A percentile compares a stretch with the other conserved stretches of the same genome.
Conservation (phyloP, 1,140 invertebrate species). For the Zaprionus taronus region DNA sequence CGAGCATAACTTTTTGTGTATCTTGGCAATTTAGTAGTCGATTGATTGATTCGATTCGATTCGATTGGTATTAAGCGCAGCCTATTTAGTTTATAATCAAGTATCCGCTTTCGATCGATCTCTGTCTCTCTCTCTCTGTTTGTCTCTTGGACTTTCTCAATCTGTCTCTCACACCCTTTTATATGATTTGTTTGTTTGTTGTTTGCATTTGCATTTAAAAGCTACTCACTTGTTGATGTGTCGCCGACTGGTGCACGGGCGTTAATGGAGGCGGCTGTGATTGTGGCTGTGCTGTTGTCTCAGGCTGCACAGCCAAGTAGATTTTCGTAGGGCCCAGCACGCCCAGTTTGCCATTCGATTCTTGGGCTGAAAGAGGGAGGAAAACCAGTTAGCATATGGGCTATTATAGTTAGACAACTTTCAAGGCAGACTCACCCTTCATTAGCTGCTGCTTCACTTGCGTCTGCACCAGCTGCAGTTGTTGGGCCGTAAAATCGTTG, state of each 20-base stretch:
- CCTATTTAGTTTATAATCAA: constrained; percentile 20
- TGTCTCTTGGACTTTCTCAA: constrained; percentile 12
- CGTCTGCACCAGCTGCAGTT: constrained; percentile 91
- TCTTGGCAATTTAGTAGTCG: constrained; percentile 10
- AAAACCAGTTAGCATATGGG: neutral
- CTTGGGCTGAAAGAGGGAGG: constrained; percentile 88
- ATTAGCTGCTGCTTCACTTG: constrained; percentile 94
- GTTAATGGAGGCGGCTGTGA: constrained; percentile 85
- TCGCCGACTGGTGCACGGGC: constrained; percentile 84
- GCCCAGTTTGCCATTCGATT: constrained; percentile 91
- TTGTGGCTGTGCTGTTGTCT: constrained; percentile 62
- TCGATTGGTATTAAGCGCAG: constrained; percentile 24
- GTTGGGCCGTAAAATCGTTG: constrained; percentile 91
- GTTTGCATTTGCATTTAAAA: constrained; percentile 66
- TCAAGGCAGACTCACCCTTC: constrained; percentile 87
- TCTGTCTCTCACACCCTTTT: constrained; percentile 19
- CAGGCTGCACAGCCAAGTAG: constrained; percentile 92
- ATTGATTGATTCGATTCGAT: constrained; percentile 16
- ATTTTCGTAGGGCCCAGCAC: constrained; percentile 93
- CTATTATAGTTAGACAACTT: neutral
- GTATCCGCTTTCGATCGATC: constrained; percentile 16
- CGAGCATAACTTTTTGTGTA: constrained; percentile 7
- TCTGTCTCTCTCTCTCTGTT: neutral
- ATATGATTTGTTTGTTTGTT: constrained; percentile 24
- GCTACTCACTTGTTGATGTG: constrained; percentile 84